Percentiles rank a stretch among this genome's conserved stretches.
Evolutionary conservation across 2,888 invertebrate species (phyloP).

Genomic region (Cartodere bifasciata): DNA sequence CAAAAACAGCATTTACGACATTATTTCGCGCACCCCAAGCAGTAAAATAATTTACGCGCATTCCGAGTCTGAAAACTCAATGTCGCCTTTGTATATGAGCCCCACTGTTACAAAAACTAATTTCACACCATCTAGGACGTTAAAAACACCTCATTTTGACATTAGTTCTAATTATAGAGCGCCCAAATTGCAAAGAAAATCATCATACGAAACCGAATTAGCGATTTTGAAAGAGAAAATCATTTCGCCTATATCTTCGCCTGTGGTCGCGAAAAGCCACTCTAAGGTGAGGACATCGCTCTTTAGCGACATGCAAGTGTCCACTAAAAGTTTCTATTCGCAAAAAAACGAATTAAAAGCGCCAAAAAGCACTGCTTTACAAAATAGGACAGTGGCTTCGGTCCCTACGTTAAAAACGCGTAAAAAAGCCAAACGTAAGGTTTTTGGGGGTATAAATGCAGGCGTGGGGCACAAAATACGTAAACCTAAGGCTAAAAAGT

Average conservation of each 20-base stretch:
- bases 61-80: conserved; percentile 12
- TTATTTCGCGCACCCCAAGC: conserved; percentile 16
- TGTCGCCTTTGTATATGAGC: conserved; percentile 22
- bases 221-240: conserved; percentile 18
- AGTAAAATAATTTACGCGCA: conserved; percentile 10
- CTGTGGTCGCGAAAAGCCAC: conserved; percentile 17
- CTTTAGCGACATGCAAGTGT: conserved; percentile 35
- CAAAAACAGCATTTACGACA: too few species aligned
- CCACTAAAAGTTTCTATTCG: conserved; percentile 44
- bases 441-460: conserved; percentile 47
- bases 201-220: conserved; percentile 19
- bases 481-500: conserved; percentile 42
- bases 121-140: conserved; percentile 24
- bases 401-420: background rate
- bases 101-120: conserved; percentile 21
- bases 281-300: conserved; percentile 32
- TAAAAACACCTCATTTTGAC: conserved; percentile 32
- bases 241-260: conserved; percentile 15
- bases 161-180: conserved; percentile 22
- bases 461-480: conserved; percentile 52
- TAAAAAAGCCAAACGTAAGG: conserved; percentile 6
- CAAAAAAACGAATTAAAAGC: conserved; percentile 25
- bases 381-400: background rate
- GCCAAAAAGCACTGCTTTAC: background rate
- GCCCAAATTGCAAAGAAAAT: conserved; percentile 28